phyloP scores from a whole-genome alignment of 2,113 vertebrate species.

The Otolemur garnettii region DNA sequence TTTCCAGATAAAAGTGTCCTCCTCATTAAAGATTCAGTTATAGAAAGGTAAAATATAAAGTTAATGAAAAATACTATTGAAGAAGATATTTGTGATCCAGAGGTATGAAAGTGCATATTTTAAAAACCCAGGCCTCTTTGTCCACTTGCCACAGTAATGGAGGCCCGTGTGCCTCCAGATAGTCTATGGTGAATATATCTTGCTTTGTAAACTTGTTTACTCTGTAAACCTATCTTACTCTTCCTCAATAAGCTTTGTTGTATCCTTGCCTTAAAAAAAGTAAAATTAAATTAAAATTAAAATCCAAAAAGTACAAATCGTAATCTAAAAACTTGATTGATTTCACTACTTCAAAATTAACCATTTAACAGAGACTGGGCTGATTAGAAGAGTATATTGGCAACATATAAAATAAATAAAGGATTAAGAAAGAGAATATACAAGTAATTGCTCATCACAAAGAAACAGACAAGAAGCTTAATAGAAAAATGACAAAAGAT shows the following conservation, averaged over 20 bases:
- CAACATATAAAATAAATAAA: neutral
- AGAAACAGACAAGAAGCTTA: neutral
- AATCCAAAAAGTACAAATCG: neutral
- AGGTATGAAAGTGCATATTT: neutral
- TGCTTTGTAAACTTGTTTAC: too few species aligned
- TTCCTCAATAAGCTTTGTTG: too few species aligned
- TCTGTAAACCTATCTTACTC: too few species aligned
- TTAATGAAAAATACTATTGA: neutral
- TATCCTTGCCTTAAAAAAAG: too few species aligned
- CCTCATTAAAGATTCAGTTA: neutral
- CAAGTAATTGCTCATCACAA: neutral
- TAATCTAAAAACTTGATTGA: neutral
- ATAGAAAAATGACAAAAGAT: constrained; percentile 9
- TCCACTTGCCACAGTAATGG: too few species aligned
- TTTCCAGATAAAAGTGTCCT: neutral
- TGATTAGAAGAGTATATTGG: neutral
- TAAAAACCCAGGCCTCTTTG: neutral
- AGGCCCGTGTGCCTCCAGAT: too few species aligned
- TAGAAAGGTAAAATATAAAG: constrained; percentile 3
- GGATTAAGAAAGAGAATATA: neutral
- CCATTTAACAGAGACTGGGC: neutral
- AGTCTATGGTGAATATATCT: too few species aligned
- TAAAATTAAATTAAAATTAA: too few species aligned
- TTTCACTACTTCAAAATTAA: constrained; percentile 16
- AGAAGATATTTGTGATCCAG: neutral